phyloP scores from a whole-genome alignment of 2,888 invertebrate genomes.

The Poecilus cupreus region DNA sequence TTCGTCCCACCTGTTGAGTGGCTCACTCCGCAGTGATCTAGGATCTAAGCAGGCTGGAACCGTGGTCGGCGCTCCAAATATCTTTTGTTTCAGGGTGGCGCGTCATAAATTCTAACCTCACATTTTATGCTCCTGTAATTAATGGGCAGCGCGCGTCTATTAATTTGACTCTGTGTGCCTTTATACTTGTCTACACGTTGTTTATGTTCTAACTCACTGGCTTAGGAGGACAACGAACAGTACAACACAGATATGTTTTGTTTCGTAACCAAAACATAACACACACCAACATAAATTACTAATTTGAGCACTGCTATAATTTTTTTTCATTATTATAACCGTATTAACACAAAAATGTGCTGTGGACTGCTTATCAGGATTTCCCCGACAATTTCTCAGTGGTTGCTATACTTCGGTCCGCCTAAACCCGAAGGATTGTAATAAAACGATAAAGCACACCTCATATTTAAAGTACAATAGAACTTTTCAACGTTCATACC shows the following conservation, averaged over 20 bases:
- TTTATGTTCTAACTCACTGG: conserved; percentile 26
- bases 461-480: too few species aligned
- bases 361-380: too few species aligned
- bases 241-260: neutral
- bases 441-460: too few species aligned
- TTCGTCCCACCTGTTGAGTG: conserved; percentile 3
- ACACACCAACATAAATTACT: conserved; percentile 5
- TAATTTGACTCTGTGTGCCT: conserved; percentile 40
- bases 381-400: too few species aligned
- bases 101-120: conserved; percentile 30
- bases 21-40: neutral
- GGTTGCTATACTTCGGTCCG: too few species aligned
- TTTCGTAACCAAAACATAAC: conserved; percentile 28
- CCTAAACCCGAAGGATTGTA: too few species aligned
- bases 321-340: neutral
- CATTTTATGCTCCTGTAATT: conserved; percentile 27
- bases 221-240: conserved; percentile 14
- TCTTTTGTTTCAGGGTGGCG: conserved; percentile 47
- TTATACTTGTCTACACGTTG: conserved; percentile 30
- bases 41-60: neutral
- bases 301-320: neutral
- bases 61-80: conserved; percentile 30
- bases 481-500: too few species aligned
- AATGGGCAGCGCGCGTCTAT: conserved; percentile 31
- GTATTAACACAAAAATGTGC: too few species aligned